Percentiles rank a stretch among this genome's conserved stretches.
Evolutionary conservation across 92 coral and sea anemone genomes (phyloP).

Genomic region (Metridium senile): DNA sequence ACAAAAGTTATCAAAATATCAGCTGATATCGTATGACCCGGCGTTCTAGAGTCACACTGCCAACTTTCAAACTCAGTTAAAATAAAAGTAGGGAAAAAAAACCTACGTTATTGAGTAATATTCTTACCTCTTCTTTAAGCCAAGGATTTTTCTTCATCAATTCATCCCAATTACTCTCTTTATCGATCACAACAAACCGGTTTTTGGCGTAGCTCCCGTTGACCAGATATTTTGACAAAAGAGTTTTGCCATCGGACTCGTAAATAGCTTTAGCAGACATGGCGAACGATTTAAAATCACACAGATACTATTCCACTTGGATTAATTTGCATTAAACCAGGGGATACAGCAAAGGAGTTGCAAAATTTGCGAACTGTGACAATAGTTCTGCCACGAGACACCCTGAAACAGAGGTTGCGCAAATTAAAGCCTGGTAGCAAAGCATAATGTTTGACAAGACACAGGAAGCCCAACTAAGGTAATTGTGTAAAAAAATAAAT

Average conservation of each 20-base stretch:
- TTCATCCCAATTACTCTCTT: constrained; percentile 77
- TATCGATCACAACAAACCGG: constrained; percentile 65
- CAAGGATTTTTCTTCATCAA: constrained; percentile 69
- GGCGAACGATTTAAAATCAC: not conserved
- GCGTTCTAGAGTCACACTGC: too few species aligned
- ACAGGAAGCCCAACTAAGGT: not conserved
- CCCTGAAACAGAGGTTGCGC: not conserved
- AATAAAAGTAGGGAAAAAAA: too few species aligned
- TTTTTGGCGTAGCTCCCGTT: constrained; percentile 61
- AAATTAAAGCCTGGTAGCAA: not conserved
- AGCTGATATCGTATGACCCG: too few species aligned
- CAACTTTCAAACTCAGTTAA: not conserved
- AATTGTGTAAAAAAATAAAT: too few species aligned
- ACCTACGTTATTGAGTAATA: not conserved
- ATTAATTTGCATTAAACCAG: not conserved
- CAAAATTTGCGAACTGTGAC: too few species aligned
- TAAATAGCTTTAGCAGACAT: constrained; percentile 98
- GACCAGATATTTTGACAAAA: constrained; percentile 68
- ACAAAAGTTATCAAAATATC: too few species aligned
- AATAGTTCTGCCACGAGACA: not conserved
- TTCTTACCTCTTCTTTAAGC: constrained; percentile 74
- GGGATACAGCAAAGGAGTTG: not conserved
- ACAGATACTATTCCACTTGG: not conserved
- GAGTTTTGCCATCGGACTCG: constrained; percentile 89
- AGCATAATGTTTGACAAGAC: not conserved